These are phyloP conservation scores for Centruroides sculpturatus DNA, from an alignment of 1,140 invertebrate species.

Conservation along the genomic window DNA sequence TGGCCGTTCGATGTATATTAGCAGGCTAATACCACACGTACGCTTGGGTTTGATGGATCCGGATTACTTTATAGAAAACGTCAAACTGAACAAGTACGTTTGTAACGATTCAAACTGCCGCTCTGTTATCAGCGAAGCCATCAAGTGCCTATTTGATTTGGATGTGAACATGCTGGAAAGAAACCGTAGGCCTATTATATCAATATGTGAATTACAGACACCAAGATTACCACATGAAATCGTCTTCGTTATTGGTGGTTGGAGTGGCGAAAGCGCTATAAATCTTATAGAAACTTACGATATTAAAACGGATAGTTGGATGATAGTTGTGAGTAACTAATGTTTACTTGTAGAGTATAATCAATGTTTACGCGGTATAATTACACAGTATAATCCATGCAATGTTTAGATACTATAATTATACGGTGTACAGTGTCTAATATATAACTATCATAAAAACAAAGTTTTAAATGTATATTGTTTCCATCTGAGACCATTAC, in stretches of 20 bases:
- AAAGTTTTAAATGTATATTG: too few species aligned
- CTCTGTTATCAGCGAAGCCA: constrained; percentile 25
- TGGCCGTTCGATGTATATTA: constrained; percentile 36
- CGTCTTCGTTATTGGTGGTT: constrained; percentile 57
- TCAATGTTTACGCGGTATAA: too few species aligned
- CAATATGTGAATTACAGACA: constrained; percentile 28
- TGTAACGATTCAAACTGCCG: constrained; percentile 24
- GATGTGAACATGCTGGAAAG: constrained; percentile 16
- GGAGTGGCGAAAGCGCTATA: constrained; percentile 60
- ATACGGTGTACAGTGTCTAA: too few species aligned
- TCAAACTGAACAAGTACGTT: constrained; percentile 27
- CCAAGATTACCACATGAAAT: constrained; percentile 52
- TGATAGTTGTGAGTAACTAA: too few species aligned
- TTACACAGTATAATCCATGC: too few species aligned
- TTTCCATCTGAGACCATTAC: too few species aligned
- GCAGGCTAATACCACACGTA: constrained; percentile 43
- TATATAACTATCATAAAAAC: too few species aligned
- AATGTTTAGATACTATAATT: too few species aligned
- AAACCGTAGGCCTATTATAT: not conserved
- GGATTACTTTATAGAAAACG: constrained; percentile 44
- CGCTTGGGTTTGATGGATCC: constrained; percentile 49
- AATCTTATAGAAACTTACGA: constrained; percentile 66
- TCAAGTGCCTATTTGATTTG: constrained; percentile 28
- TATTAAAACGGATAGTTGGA: constrained; percentile 32
- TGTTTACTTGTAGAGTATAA: too few species aligned